A percentile compares a stretch with the other conserved stretches of the same genome.
Conservation (phyloP, 2,797 vertebrate species). For the Okamejei kenojei region DNA sequence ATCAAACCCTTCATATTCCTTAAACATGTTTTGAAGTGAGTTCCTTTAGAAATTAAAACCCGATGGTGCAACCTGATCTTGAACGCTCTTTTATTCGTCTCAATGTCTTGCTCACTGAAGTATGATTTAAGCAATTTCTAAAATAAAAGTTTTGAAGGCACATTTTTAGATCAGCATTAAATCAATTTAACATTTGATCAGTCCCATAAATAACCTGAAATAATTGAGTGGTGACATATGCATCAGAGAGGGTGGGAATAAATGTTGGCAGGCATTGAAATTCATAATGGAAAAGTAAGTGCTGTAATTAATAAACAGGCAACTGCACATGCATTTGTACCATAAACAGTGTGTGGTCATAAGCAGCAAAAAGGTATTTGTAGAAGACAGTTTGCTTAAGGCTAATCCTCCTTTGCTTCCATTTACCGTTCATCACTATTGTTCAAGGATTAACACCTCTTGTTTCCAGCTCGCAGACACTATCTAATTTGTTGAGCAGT, state of each 20-base stretch:
- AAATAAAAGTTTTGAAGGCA: background rate
- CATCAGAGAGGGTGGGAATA: background rate
- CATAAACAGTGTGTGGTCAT: background rate
- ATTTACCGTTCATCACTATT: no score
- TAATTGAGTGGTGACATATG: background rate
- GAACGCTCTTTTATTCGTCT: background rate
- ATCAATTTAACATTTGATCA: background rate
- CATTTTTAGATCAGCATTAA: background rate
- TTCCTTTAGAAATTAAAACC: background rate
- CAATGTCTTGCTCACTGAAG: background rate
- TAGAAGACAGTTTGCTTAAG: no score
- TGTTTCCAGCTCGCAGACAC: no score
- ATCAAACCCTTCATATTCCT: background rate
- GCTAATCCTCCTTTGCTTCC: no score
- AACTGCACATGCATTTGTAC: slow-evolving; percentile 1
- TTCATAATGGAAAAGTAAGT: background rate
- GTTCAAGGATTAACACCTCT: no score
- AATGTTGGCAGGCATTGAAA: background rate
- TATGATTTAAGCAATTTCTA: background rate
- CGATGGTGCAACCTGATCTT: background rate
- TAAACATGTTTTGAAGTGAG: background rate
- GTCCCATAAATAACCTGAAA: background rate
- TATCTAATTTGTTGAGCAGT: no score
- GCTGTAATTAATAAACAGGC: background rate
- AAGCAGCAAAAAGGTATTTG: no score